These are phyloP conservation scores for Phataginus tetradactyla DNA, from an alignment of 2,797 vertebrate genomes.

Conservation along the genomic window DNA sequence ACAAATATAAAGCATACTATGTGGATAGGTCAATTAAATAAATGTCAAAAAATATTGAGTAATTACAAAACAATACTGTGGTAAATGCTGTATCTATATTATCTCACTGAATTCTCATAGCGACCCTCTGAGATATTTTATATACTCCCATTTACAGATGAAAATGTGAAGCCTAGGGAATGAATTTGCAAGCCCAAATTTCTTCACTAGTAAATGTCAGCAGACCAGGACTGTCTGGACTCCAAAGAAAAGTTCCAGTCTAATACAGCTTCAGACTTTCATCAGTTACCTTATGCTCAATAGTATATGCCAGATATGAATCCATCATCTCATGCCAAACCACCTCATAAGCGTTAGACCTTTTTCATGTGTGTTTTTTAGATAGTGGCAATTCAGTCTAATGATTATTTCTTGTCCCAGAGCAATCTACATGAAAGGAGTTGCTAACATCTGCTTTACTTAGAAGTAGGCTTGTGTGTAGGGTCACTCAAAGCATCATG, in stretches of 20 bases:
- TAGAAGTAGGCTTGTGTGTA: background rate
- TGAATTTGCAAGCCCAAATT: background rate
- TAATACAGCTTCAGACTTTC: background rate
- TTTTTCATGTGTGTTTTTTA: background rate
- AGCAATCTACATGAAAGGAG: background rate
- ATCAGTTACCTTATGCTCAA: background rate
- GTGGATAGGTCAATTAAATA: background rate
- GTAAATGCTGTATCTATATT: background rate
- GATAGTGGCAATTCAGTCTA: background rate
- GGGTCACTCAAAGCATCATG: background rate
- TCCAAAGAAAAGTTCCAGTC: background rate
- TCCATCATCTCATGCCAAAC: background rate
- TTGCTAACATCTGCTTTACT: background rate
- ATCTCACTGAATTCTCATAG: slow-evolving; percentile 6
- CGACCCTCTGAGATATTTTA: background rate
- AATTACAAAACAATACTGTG: background rate
- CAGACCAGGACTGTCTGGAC: background rate
- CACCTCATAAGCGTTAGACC: background rate
- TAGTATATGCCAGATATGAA: background rate
- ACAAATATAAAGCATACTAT: background rate
- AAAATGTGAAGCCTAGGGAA: background rate
- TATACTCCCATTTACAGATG: background rate
- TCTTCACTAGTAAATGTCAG: background rate
- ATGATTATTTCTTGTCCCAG: background rate
- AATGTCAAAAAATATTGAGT: background rate